Evolutionary conservation across 2,113 vertebrate species (phyloP).

Genomic region (Panurus biarmicus): DNA sequence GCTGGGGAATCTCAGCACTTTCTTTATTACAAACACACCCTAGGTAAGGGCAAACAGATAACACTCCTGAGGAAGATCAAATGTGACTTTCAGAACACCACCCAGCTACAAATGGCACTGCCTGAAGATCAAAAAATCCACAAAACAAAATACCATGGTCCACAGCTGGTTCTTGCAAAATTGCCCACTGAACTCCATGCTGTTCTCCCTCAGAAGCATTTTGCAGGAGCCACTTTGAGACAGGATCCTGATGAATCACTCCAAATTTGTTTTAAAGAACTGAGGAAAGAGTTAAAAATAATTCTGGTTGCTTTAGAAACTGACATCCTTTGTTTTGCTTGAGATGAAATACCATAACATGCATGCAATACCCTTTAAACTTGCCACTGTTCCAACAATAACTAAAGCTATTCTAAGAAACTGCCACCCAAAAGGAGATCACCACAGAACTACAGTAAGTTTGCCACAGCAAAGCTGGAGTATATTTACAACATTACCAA

Average conservation of each 20-base stretch:
- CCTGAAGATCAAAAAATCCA: not conserved
- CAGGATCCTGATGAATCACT: not conserved
- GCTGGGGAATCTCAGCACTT: not conserved
- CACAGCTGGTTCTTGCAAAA: not conserved
- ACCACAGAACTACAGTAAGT: not conserved
- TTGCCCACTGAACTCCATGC: not conserved
- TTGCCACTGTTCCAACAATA: conserved; percentile 42
- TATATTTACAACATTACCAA: not conserved
- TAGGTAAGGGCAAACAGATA: not conserved
- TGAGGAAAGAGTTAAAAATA: conserved; percentile 47
- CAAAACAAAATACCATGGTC: not conserved
- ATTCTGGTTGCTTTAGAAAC: conserved; percentile 37
- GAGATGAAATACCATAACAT: conserved; percentile 12
- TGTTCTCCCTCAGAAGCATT: not conserved
- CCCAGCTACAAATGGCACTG: not conserved
- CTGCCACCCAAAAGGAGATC: conserved; percentile 22
- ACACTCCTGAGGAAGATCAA: not conserved
- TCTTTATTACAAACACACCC: not conserved
- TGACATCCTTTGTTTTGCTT: conserved; percentile 45
- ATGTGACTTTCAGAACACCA: not conserved
- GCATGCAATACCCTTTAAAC: conserved; percentile 15
- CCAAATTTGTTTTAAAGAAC: not conserved
- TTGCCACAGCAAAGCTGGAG: not conserved
- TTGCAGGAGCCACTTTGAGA: not conserved
- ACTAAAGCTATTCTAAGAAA: conserved; percentile 48